Base-by-base conservation (phyloP, 2,888 invertebrate genomes). In the Patella depressa region DNA sequence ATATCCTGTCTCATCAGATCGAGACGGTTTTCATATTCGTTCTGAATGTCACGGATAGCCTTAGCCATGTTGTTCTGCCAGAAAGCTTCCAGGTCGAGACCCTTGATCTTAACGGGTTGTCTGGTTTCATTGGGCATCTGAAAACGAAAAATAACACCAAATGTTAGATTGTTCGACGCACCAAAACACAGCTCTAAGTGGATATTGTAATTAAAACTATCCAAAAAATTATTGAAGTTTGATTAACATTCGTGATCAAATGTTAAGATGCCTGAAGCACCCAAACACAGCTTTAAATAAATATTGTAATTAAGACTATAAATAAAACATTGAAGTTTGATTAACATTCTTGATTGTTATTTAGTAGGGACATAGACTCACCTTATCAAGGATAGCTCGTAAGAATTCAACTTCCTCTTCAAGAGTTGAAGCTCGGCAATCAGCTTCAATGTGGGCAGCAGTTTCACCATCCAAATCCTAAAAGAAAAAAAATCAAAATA, bases 381-480 rank as follows among this genome's bases (percentile, higher is more conserved):
- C 81, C 72, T 83, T 82, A 75, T 83, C 91, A 77, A 92, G 85
- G 17, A 92, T 90, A 74, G 91, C 91, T 76, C 78, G 79, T 72
- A 93, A 87, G 81, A 92, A 92, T 77, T 92, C 90, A 78, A 92
- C 87, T 82, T 93, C 92, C 78, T 93, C 93, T 75, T 91, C 86
- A 71, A 92, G 86, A 34, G 91, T 91, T 83, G 92, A 92, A 29
- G 91, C 84, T 77, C 90, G 89, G 84, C 92, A 92, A 81, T 92
- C 91, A 76, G 91, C 91, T 79, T 92, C 91, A 80, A 93, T 91
- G 76, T 92, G 91, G 80, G 90, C 89, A 75, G 92, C 87, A 2
- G 92, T 92, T 81, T 93, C 93, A 72, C 90, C 89, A 79, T 93
- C 92, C 78, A 92, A 87, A 78, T 93, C 92, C 92, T 93, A 85